phyloP scores from a whole-genome alignment of 1,140 invertebrate species.

The Papilio machaon region DNA sequence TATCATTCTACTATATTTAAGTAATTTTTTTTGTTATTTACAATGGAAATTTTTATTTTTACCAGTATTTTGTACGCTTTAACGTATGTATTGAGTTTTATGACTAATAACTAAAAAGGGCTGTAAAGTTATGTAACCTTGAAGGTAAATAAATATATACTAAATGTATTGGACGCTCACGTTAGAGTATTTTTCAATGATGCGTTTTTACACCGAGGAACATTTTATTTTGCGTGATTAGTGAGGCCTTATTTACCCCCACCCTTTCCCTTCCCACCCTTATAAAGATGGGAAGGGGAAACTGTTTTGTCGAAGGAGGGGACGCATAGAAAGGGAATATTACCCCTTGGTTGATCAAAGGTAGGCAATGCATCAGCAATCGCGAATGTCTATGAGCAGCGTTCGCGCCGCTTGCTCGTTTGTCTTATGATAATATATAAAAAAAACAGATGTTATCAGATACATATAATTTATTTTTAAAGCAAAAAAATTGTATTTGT shows the following conservation, averaged over 20 bases:
- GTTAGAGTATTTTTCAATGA: background rate
- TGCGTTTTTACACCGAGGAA: background rate
- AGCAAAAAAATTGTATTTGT: too few relatives aligned
- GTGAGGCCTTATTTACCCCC: background rate
- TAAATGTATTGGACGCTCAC: background rate
- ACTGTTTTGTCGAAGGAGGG: too few relatives aligned
- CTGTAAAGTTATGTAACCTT: background rate
- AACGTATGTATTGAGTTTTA: background rate
- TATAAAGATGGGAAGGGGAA: too few relatives aligned
- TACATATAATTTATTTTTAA: too few relatives aligned
- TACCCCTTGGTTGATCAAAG: too few relatives aligned
- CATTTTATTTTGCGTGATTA: background rate
- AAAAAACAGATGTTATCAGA: too few relatives aligned
- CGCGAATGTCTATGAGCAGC: too few relatives aligned
- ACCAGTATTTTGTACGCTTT: constrained; percentile 2
- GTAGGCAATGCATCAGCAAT: too few relatives aligned
- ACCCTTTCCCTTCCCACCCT: background rate
- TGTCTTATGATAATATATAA: too few relatives aligned
- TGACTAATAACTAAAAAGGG: background rate
- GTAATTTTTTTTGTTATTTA: background rate
- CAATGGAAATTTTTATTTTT: constrained; percentile 1
- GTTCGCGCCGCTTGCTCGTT: too few relatives aligned
- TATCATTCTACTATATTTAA: background rate
- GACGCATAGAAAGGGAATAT: too few relatives aligned
- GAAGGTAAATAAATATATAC: background rate